phyloP scores from a whole-genome alignment of 1,140 invertebrate species.

The Lepidotrigona ventralis region DNA sequence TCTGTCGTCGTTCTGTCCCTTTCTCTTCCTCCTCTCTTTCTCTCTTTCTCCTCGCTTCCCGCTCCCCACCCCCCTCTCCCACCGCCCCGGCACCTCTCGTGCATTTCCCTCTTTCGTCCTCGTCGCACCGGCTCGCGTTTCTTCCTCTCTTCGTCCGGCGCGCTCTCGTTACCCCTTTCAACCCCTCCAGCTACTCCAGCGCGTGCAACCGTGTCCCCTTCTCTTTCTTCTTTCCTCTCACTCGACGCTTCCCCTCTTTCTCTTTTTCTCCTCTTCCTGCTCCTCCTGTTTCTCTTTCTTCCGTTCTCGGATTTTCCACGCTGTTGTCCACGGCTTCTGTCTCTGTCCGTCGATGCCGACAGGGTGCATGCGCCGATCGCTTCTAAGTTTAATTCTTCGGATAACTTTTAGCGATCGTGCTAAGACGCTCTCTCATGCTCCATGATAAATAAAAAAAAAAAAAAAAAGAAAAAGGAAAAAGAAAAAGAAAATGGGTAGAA shows the following conservation, averaged over 20 bases:
- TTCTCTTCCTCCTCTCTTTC: constrained; percentile 35
- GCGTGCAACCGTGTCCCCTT: constrained; percentile 52
- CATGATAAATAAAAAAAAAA: not conserved
- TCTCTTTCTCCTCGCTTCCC: constrained; percentile 13
- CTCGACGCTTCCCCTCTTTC: not conserved
- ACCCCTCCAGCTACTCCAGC: constrained; percentile 52
- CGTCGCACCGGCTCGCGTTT: constrained; percentile 23
- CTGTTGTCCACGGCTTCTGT: constrained; percentile 33
- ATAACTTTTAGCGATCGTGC: constrained; percentile 50
- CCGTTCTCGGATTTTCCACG: constrained; percentile 28
- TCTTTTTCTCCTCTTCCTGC: not conserved
- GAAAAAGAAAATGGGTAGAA: not conserved
- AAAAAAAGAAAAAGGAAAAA: not conserved
- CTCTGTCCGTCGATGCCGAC: constrained; percentile 49
- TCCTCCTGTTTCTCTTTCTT: constrained; percentile 32
- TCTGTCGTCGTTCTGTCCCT: not conserved
- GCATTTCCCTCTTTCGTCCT: constrained; percentile 58
- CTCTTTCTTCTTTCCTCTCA: constrained; percentile 10
- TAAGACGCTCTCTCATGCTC: constrained; percentile 8
- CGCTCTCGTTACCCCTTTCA: constrained; percentile 51
- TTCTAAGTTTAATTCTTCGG: constrained; percentile 59
- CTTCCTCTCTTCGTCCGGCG: constrained; percentile 30
- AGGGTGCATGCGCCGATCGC: constrained; percentile 61
- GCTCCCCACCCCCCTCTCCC: constrained; percentile 3
- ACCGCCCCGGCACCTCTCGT: constrained; percentile 29